phyloP scores from a whole-genome alignment of 2,113 vertebrate species.

The Hystrix brachyura region DNA sequence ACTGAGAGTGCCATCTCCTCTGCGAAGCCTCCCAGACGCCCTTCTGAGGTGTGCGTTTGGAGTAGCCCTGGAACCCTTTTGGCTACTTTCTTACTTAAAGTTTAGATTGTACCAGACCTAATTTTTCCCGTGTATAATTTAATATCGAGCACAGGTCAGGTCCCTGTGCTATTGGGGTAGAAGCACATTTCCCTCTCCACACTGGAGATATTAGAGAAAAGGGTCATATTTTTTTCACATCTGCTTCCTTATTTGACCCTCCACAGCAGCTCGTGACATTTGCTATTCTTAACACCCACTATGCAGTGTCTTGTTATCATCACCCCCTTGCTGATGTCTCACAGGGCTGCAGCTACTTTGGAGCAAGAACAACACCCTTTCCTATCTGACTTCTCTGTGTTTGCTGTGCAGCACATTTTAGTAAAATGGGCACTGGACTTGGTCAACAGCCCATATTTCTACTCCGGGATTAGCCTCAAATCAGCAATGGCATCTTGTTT shows the following conservation, averaged over 20 bases:
- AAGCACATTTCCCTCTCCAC: not conserved
- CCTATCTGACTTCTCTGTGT: not conserved
- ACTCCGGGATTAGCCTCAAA: not conserved
- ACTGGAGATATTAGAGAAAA: not conserved
- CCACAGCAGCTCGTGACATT: not conserved
- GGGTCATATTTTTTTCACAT: not conserved
- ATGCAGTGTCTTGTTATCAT: not conserved
- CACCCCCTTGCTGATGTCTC: not conserved
- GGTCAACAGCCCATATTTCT: not conserved
- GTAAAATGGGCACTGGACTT: not conserved
- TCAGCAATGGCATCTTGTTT: not conserved
- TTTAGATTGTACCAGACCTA: not conserved
- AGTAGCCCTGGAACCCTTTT: not conserved
- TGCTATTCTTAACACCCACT: not conserved
- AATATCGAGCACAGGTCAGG: not conserved
- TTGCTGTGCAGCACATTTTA: not conserved
- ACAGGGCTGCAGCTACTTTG: no score
- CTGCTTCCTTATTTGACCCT: not conserved
- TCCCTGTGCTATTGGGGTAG: not conserved
- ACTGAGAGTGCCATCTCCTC: not conserved
- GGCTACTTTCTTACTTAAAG: not conserved
- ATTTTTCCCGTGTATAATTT: not conserved
- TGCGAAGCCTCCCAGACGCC: not conserved
- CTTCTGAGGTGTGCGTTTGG: not conserved
- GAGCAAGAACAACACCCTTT: not conserved